phyloP scores from a whole-genome alignment of 2,888 invertebrate genomes.

The Leptopilina drosophilae region DNA sequence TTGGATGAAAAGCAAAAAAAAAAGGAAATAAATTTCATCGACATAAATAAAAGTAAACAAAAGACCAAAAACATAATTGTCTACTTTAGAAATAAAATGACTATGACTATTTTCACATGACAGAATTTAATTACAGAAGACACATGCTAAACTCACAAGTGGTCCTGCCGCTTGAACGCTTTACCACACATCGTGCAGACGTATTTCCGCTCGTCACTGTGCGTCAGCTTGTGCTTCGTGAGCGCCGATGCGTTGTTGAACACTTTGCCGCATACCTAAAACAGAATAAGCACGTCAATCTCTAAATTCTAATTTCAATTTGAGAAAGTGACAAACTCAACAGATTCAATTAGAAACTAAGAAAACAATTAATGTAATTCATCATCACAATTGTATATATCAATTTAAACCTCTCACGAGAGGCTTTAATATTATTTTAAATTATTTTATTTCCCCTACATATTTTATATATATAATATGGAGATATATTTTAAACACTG shows the following conservation, averaged over 20 bases:
- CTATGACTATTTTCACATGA: not conserved
- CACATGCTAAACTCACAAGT: slow-evolving; percentile 87
- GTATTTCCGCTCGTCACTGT: slow-evolving; percentile 98
- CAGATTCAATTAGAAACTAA: not conserved
- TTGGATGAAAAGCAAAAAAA: no score
- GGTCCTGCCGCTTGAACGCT: slow-evolving; percentile 99
- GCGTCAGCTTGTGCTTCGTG: slow-evolving; percentile 97
- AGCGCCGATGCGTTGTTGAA: slow-evolving; percentile 98
- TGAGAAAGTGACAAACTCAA: slow-evolving; percentile 3
- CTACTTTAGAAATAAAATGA: not conserved
- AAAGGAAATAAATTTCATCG: no score
- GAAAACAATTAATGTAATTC: not conserved
- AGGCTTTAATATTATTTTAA: no score
- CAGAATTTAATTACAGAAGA: slow-evolving; percentile 38
- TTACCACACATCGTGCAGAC: slow-evolving; percentile 97
- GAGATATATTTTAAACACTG: no score
- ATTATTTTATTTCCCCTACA: no score
- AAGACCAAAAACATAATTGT: no score
- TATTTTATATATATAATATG: no score
- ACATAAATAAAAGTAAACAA: no score
- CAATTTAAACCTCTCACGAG: no score
- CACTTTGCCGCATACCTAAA: slow-evolving; percentile 94
- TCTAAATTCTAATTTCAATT: slow-evolving; percentile 24
- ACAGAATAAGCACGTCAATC: slow-evolving; percentile 53
- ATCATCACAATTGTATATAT: not conserved